Evolutionary conservation across 1,140 invertebrate species (phyloP).

Genomic region (Hyles euphorbiae): DNA sequence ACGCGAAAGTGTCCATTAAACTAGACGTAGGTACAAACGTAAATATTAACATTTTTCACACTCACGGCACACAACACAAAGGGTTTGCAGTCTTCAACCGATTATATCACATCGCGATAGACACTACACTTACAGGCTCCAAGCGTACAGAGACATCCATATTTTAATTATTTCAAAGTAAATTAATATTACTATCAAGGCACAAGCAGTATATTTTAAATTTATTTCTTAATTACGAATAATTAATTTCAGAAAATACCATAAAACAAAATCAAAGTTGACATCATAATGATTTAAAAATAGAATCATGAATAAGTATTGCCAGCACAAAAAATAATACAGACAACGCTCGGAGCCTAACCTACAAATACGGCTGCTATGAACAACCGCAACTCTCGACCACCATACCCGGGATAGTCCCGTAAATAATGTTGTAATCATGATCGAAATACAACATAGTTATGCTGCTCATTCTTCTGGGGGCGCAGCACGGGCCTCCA

Average conservation of each 20-base stretch:
- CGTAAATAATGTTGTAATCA: constrained; percentile 91
- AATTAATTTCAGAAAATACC: too few relatives aligned
- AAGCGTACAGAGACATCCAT: constrained; percentile 10
- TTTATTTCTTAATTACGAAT: too few relatives aligned
- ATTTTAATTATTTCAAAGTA: too few relatives aligned
- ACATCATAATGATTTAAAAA: too few relatives aligned
- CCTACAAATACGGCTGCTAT: constrained; percentile 72
- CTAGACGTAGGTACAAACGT: constrained; percentile 48
- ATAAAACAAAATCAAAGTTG: too few relatives aligned
- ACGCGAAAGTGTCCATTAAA: constrained; percentile 17
- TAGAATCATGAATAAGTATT: too few relatives aligned
- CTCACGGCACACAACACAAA: constrained; percentile 59
- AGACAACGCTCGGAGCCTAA: constrained; percentile 27
- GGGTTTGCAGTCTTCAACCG: constrained; percentile 58
- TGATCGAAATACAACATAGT: constrained; percentile 96
- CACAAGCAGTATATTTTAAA: too few relatives aligned
- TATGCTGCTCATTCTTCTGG: constrained; percentile 91
- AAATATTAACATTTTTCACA: constrained; percentile 48
- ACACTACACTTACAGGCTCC: constrained; percentile 39
- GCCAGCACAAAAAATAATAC: not conserved
- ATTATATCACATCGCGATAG: constrained; percentile 58
- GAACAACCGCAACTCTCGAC: constrained; percentile 94
- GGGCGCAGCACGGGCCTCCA: constrained; percentile 92
- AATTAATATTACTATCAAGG: too few relatives aligned
- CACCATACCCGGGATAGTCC: constrained; percentile 93